Conservation (phyloP, 2,888 invertebrate species). For the Dryadula phaetusa region DNA sequence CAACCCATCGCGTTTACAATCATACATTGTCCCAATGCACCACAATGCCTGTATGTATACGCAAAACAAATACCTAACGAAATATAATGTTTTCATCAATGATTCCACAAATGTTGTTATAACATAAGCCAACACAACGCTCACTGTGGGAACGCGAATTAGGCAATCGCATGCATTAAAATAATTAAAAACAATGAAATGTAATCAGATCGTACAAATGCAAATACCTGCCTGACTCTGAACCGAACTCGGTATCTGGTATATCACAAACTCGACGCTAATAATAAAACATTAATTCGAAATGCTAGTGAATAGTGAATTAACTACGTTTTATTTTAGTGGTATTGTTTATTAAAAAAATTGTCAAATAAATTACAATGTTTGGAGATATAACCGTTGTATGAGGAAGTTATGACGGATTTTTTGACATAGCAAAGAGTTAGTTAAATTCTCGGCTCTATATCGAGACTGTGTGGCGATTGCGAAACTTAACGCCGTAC, state of each 20-base stretch:
- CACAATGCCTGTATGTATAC: neutral
- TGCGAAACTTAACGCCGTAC: too few relatives aligned
- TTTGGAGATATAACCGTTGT: too few relatives aligned
- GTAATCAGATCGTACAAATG: conserved; percentile 34
- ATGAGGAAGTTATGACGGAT: too few relatives aligned
- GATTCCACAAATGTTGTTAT: conserved; percentile 15
- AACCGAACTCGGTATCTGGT: neutral
- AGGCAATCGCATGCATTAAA: conserved; percentile 34
- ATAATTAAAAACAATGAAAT: conserved; percentile 36
- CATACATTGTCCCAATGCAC: neutral
- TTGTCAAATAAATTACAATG: too few relatives aligned
- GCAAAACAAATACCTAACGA: neutral
- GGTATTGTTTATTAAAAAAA: neutral
- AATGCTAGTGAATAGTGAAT: neutral
- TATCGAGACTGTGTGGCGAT: too few relatives aligned
- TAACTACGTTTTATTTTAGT: neutral
- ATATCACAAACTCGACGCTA: neutral
- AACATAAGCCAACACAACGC: conserved; percentile 4
- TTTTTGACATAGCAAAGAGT: too few relatives aligned
- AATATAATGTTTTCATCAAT: neutral
- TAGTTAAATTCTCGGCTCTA: too few relatives aligned
- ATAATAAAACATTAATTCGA: neutral
- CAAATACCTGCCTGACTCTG: conserved; percentile 15
- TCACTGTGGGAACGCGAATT: conserved; percentile 29
- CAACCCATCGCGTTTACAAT: too few relatives aligned